Conservation (phyloP, 2,888 invertebrate genomes). For the Platycheirus albimanus region DNA sequence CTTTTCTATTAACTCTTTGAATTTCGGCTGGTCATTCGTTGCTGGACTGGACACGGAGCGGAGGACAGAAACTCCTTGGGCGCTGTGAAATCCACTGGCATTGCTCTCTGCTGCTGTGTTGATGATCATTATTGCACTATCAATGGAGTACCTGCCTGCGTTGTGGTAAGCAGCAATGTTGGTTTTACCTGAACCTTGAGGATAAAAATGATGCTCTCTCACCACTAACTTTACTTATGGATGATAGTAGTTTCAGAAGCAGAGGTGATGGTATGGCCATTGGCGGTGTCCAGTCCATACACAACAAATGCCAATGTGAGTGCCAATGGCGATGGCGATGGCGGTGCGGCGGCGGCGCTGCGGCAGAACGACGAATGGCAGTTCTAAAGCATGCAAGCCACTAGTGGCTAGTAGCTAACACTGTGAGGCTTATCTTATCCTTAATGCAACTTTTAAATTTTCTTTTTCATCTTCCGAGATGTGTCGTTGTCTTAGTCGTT, state of each 20-base stretch:
- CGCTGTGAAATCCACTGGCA: neutral
- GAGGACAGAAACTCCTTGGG: constrained; percentile 5
- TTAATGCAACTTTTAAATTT: constrained; percentile 67
- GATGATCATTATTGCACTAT: constrained; percentile 58
- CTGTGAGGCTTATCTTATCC: constrained; percentile 68
- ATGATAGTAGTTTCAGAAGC: constrained; percentile 24
- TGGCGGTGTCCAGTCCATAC: constrained; percentile 37
- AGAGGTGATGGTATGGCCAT: constrained; percentile 52
- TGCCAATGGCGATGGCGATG: too few species aligned
- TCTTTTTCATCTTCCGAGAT: constrained; percentile 32
- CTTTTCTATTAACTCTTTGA: constrained; percentile 62
- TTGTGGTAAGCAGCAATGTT: constrained; percentile 46
- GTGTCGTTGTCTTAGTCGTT: constrained; percentile 13
- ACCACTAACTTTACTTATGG: constrained; percentile 22
- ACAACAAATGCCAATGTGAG: constrained; percentile 14
- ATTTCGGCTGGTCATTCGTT: constrained; percentile 59
- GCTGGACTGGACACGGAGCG: neutral
- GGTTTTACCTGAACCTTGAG: constrained; percentile 51
- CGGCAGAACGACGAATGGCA: constrained; percentile 57
- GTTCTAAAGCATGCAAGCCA: constrained; percentile 52
- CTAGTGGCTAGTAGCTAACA: too few species aligned
- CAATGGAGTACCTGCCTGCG: constrained; percentile 32
- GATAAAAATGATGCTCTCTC: constrained; percentile 44
- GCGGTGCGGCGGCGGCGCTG: too few species aligned
- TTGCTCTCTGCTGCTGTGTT: constrained; percentile 1